Base-by-base conservation (phyloP, 1,140 invertebrate genomes). In the Phortica variegata region DNA sequence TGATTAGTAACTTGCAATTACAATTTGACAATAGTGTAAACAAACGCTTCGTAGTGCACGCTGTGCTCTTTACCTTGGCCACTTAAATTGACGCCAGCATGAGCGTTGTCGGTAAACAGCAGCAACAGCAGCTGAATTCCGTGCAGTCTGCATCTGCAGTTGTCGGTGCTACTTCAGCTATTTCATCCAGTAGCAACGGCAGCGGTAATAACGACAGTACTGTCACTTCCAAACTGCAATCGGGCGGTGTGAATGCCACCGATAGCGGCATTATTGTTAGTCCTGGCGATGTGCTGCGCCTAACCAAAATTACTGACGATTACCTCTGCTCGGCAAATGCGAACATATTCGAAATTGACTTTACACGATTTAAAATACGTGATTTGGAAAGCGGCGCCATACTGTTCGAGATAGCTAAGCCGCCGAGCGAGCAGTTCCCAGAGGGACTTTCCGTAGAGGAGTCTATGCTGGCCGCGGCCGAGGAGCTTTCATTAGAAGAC, bases 341-440 rank as follows among this genome's bases (percentile, higher is more conserved):
- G 17, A 99, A 98, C 79, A 82, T 96, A 43, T 98, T 93, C 79
- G 92, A 97, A 60, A 98, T 99, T 71, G 95, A 98, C 77, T 99
- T 99, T 78, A 96, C 93, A 20, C 83, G 92, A 55, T 99, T 98
- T 77, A 96, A 97, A 81, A 94, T 99, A 52, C 81, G 96, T 46
- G 95, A 99, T 77, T 81, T 98, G 71, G 95, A 98, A 65, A 91
- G 88, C 51, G 92, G 90, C 16, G 88, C 87, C 6, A 85, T 96
- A 32, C 80, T 99, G 17, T 99, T 99, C 81, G 96, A 99, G 82
- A 97, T 99, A 48, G 91, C 92, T 5, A 98, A 98, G 77, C 94
- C 94, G 19, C 81, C 85, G n/a, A 82, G 82, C 34, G 73, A 75
- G 42, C 80, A 83, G 37, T 77, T 61, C 42, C 79, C 83, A 29